Evolutionary conservation across 2,797 vertebrate genomes (phyloP), one percentile per base, ranked within the genome.

Genomic region (Aselliscus stoliczkanus): DNA sequence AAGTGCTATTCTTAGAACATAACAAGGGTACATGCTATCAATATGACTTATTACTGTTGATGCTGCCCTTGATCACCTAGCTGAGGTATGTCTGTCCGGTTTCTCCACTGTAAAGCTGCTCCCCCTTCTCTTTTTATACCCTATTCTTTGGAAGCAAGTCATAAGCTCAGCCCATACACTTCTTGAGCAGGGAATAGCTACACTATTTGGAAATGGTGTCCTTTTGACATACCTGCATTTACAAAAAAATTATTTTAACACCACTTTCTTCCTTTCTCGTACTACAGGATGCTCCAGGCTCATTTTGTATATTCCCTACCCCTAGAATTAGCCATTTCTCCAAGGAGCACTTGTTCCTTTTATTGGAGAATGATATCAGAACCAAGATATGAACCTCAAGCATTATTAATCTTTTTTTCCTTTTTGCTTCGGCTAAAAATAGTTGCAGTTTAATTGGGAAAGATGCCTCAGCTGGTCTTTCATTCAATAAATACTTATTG

Each of bases 391-490:
- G 67, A 90, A 77, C 77, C 27, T 10, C 47, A 44, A 34, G 14
- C 31, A 84, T 84, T 92, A 79, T 87, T 82, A 56, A 27, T 84
- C 42, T 69, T 20, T 31, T 58, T 54, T 21, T 65, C 87, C 21
- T 56, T 84, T 90, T 81, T 86, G 29, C 25, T 72, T 93, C 58
- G 72, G 67, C n/a, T 76, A 92, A 91, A 81, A 84, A 34, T 94
- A 90, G 27, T 73, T 96, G 52, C 34, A 86, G 11, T 83, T 89
- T 81, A 77, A 60, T 88, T 82, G 58, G 44, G 65, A 92, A 79
- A 76, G 80, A 88, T 69, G 54, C 39, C 72, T 83, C 44, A 79
- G 37, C 73, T 94, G 58, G 12, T 91, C 58, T 97, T 93, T 86
- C 42, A 77, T 93, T 94, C 70, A 92, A 11, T 60, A 92, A 93